These are phyloP conservation scores for Nomia melanderi DNA, from an alignment of 1,140 invertebrate species.

Conservation along the genomic window DNA sequence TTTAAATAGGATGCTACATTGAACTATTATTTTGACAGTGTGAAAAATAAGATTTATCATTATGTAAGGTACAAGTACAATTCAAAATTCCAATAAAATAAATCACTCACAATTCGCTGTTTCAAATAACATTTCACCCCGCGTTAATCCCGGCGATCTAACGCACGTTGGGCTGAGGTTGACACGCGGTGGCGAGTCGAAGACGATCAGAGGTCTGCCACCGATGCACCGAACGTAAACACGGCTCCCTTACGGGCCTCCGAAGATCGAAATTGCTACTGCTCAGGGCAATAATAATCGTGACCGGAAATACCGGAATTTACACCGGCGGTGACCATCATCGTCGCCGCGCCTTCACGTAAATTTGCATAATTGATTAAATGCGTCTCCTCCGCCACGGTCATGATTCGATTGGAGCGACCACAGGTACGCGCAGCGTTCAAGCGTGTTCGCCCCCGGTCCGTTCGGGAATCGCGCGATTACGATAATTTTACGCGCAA, in stretches of 20 bases:
- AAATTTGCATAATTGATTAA: constrained; percentile 51
- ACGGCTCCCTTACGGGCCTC: constrained; percentile 36
- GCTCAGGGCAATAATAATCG: constrained; percentile 37
- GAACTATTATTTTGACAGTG: no score
- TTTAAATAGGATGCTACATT: no score
- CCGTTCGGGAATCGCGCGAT: no score
- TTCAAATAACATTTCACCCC: no score
- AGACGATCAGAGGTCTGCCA: constrained; percentile 34
- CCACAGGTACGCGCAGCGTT: constrained; percentile 1
- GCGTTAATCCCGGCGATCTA: no score
- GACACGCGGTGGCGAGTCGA: constrained; percentile 18
- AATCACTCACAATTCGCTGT: no score
- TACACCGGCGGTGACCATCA: constrained; percentile 4
- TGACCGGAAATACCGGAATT: constrained; percentile 43
- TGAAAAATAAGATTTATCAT: no score
- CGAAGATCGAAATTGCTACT: constrained; percentile 34
- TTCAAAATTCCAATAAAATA: no score
- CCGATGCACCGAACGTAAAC: constrained; percentile 46
- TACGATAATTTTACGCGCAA: no score
- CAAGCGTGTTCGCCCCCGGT: constrained; percentile 1
- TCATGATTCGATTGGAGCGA: constrained; percentile 35
- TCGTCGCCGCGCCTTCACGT: neutral
- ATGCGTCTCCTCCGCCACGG: constrained; percentile 29
- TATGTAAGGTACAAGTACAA: no score
- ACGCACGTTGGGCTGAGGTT: neutral